phyloP scores from a whole-genome alignment of 1,140 invertebrate species.

The Uloborus diversus region DNA sequence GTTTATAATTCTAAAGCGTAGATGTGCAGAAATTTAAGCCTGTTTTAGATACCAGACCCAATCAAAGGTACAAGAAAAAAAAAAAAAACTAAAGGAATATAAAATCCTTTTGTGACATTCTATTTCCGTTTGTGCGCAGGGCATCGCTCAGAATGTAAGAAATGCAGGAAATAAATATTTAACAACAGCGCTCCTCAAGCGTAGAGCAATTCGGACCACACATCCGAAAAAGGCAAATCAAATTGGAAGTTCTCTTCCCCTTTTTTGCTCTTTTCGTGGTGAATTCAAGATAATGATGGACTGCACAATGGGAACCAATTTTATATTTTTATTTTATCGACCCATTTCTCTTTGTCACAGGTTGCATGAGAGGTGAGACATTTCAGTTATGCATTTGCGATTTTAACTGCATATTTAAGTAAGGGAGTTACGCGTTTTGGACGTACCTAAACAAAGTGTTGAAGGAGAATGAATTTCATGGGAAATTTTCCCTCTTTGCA shows the following conservation, averaged over 20 bases:
- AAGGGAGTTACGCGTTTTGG: too few species aligned
- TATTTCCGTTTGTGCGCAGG: not conserved
- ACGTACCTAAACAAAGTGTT: too few species aligned
- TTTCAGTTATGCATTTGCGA: slow-evolving; percentile 13
- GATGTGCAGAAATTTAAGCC: too few species aligned
- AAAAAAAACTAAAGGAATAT: not conserved
- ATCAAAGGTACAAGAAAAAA: not conserved
- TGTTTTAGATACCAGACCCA: too few species aligned
- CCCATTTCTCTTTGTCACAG: not conserved
- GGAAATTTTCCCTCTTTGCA: too few species aligned
- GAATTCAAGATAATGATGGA: slow-evolving; percentile 15
- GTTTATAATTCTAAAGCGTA: too few species aligned
- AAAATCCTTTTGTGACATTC: slow-evolving; percentile 27
- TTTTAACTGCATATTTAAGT: slow-evolving; percentile 25
- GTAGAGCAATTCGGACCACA: slow-evolving; percentile 10
- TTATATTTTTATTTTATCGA: slow-evolving; percentile 13
- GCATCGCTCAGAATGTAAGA: slow-evolving; percentile 29
- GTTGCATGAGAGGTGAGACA: not conserved
- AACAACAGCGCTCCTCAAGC: slow-evolving; percentile 12
- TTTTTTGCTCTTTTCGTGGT: slow-evolving; percentile 26
- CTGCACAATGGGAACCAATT: slow-evolving; percentile 5
- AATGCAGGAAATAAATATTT: slow-evolving; percentile 29
- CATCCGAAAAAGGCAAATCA: slow-evolving; percentile 25
- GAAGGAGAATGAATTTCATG: too few species aligned
- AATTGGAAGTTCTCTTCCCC: slow-evolving; percentile 16